Conservation (phyloP, 2,797 vertebrate species). For the Lagodon rhomboides region DNA sequence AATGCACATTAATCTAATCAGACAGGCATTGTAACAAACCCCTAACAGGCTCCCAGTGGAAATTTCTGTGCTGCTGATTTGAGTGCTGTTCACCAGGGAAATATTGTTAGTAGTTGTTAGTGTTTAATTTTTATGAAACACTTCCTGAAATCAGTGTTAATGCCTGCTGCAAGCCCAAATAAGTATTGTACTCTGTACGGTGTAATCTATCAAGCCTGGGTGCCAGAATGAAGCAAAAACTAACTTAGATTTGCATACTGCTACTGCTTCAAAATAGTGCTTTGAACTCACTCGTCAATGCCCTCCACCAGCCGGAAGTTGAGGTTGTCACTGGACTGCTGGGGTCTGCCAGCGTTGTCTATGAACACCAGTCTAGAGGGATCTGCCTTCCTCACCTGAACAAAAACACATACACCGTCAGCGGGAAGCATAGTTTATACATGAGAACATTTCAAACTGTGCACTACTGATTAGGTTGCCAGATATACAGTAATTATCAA, state of each 20-base stretch:
- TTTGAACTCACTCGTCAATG: constrained; percentile 88
- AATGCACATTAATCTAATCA: constrained; percentile 63
- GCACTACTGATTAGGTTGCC: no score
- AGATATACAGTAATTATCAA: no score
- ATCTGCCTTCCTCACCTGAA: constrained; percentile 83
- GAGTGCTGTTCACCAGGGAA: constrained; percentile 48
- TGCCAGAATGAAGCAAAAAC: neutral
- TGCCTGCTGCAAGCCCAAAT: constrained; percentile 26
- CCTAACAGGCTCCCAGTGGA: constrained; percentile 50
- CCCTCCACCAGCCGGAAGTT: constrained; percentile 94
- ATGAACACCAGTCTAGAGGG: constrained; percentile 93
- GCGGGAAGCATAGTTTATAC: neutral
- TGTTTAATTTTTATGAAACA: constrained; percentile 40
- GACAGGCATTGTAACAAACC: constrained; percentile 48
- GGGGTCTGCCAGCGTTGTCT: constrained; percentile 91
- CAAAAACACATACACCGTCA: constrained; percentile 9
- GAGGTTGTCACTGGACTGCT: constrained; percentile 88
- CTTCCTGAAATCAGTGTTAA: constrained; percentile 25
- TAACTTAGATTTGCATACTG: neutral
- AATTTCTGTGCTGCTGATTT: constrained; percentile 42
- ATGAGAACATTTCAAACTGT: no score
- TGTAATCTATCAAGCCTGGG: neutral
- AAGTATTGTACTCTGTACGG: neutral
- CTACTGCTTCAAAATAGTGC: neutral
- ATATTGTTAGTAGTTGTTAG: constrained; percentile 42